Percentiles rank a stretch among this genome's conserved stretches.
These are phyloP conservation scores for Noctilio leporinus DNA, from an alignment of 2,113 vertebrate species.

Conservation along the genomic window DNA sequence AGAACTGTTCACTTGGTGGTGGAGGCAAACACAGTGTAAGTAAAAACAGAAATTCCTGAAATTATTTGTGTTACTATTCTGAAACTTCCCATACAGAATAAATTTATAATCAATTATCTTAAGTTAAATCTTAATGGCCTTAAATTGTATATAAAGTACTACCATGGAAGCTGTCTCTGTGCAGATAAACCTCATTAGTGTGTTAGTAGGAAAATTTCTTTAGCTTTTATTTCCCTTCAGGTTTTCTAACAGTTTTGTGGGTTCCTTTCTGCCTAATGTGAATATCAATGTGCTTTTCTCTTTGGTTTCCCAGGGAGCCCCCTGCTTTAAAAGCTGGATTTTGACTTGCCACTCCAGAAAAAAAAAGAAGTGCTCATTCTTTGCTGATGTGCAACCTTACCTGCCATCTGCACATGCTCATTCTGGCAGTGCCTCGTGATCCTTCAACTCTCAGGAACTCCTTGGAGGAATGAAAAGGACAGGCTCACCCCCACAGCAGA, in stretches of 20 bases:
- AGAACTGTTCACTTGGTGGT: slow-evolving; percentile 48
- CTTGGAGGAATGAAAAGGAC: slow-evolving; percentile 39
- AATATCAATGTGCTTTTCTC: slow-evolving; percentile 20
- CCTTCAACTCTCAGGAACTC: slow-evolving; percentile 52
- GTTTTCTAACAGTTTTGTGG: slow-evolving; percentile 53
- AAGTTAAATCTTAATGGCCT: slow-evolving; percentile 69
- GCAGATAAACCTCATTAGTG: slow-evolving; percentile 33
- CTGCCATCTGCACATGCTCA: slow-evolving; percentile 31
- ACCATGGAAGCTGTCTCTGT: slow-evolving; percentile 10
- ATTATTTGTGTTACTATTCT: slow-evolving; percentile 50
- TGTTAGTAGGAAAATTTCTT: slow-evolving; percentile 22
- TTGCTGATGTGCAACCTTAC: neutral
- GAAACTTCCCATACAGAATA: slow-evolving; percentile 40
- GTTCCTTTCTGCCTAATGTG: slow-evolving; percentile 43
- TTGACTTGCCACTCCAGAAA: slow-evolving; percentile 16
- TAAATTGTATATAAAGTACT: slow-evolving; percentile 57
- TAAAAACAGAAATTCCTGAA: slow-evolving; percentile 54
- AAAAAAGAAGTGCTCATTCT: neutral
- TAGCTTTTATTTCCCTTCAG: neutral
- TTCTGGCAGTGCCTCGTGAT: slow-evolving; percentile 37
- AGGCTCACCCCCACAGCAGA: slow-evolving; percentile 33
- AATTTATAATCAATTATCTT: slow-evolving; percentile 58
- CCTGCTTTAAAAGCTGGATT: slow-evolving; percentile 52
- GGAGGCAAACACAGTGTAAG: slow-evolving; percentile 23
- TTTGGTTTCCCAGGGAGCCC: neutral